phyloP scores from a whole-genome alignment of 2,888 invertebrate species.

The Harpagoxenus sublaevis region DNA sequence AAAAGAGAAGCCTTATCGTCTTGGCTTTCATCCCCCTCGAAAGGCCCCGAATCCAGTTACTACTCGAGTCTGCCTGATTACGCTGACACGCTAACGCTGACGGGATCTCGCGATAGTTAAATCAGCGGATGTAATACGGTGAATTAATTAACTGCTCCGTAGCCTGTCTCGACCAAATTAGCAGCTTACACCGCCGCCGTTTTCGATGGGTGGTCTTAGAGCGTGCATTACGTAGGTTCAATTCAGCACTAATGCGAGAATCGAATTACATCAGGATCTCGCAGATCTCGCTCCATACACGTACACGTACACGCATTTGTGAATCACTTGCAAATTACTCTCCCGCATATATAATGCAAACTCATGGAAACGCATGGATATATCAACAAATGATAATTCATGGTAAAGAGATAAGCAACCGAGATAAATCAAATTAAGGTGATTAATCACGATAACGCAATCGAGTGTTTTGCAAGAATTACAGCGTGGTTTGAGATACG shows the following conservation, averaged over 20 bases:
- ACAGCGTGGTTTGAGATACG: not conserved
- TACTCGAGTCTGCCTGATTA: conserved; percentile 30
- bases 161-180: conserved; percentile 48
- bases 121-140: conserved; percentile 54
- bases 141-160: conserved; percentile 56
- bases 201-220: conserved; percentile 32
- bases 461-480: conserved; percentile 1
- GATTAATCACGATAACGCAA: not conserved
- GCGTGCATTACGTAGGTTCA: not conserved
- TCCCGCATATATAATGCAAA: conserved; percentile 8
- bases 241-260: conserved; percentile 46
- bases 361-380: not conserved
- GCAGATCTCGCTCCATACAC: not conserved
- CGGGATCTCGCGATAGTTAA: conserved; percentile 36
- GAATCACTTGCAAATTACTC: conserved; percentile 1
- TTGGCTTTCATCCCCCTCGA: not conserved
- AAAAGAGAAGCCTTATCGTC: conserved; percentile 25
- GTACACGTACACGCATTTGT: not conserved
- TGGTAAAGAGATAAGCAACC: not conserved
- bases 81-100: conserved; percentile 26
- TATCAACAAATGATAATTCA: conserved; percentile 19
- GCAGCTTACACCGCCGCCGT: conserved; percentile 13
- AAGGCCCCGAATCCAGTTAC: conserved; percentile 24
- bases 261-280: conserved; percentile 15
- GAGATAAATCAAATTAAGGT: conserved; percentile 14